Conservation (phyloP, 2,797 vertebrate species). For the Ceryle rudis region DNA sequence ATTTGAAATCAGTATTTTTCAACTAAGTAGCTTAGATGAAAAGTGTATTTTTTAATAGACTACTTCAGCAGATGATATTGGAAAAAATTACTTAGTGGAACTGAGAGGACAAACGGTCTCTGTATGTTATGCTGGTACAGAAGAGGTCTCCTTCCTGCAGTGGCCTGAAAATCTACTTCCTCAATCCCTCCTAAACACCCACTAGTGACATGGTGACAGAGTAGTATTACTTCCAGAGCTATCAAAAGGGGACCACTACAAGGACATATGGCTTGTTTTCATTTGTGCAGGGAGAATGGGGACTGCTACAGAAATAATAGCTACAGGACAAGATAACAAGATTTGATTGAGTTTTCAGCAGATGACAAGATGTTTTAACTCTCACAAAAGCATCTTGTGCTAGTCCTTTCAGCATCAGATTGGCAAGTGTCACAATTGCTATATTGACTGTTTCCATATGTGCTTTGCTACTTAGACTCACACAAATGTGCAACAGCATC, state of each 20-base stretch:
- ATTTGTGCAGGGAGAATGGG: background rate
- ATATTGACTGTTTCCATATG: background rate
- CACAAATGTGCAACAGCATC: fast-evolving
- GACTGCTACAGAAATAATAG: background rate
- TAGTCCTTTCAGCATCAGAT: background rate
- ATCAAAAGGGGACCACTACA: background rate
- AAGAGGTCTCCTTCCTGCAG: background rate
- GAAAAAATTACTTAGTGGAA: background rate
- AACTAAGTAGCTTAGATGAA: background rate
- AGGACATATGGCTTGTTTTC: background rate
- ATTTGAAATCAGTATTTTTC: background rate
- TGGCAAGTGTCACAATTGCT: background rate
- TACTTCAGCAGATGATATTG: background rate
- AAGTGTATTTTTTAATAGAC: background rate
- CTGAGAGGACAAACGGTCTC: background rate
- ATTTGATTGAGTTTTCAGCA: conserved; percentile 1
- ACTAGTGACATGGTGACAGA: background rate
- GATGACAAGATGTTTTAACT: background rate
- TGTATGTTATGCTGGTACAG: background rate
- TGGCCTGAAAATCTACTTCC: background rate
- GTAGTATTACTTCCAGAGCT: background rate
- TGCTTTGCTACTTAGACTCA: background rate
- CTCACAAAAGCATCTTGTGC: background rate
- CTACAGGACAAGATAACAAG: background rate
- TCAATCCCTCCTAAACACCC: background rate